Percentiles rank a stretch among this genome's conserved stretches.
phyloP scores from a whole-genome alignment of 64 coral and sea anemone genomes.

The Catalaphyllia jardinei region DNA sequence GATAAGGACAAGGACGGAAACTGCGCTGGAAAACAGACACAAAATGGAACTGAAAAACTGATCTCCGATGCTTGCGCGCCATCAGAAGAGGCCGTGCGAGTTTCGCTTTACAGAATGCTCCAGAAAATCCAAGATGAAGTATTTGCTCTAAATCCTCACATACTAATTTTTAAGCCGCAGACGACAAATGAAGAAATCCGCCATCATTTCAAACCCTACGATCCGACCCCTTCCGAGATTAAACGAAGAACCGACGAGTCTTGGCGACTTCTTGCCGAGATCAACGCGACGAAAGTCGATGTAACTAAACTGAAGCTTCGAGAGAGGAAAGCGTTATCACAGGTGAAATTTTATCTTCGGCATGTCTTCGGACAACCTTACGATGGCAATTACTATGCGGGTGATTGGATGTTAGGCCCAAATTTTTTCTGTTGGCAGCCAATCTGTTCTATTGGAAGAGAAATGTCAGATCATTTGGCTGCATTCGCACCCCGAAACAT shows the following conservation, averaged over 20 bases:
- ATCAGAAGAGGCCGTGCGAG: constrained; percentile 57
- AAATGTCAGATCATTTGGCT: constrained; percentile 27
- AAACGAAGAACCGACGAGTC: constrained; percentile 67
- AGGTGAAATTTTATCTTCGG: constrained; percentile 70
- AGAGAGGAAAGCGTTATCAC: constrained; percentile 78
- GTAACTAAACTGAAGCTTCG: constrained; percentile 44
- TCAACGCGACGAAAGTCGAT: constrained; percentile 60
- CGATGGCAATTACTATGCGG: constrained; percentile 80
- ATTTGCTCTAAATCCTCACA: constrained; percentile 58
- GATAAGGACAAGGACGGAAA: constrained; percentile 4
- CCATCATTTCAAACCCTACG: constrained; percentile 50
- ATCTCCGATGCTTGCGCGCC: constrained; percentile 18
- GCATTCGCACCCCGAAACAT: constrained; percentile 38
- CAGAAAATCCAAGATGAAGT: constrained; percentile 35
- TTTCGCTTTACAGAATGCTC: constrained; percentile 61
- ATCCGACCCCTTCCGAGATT: constrained; percentile 50
- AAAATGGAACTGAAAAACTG: neutral
- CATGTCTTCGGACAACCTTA: constrained; percentile 66
- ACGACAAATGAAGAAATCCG: constrained; percentile 18
- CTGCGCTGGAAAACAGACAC: neutral
- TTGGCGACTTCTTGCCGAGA: constrained; percentile 45
- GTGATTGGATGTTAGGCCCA: constrained; percentile 96
- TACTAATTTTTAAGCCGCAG: neutral
- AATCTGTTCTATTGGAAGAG: constrained; percentile 52
- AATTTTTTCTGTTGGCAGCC: constrained; percentile 85